phyloP scores from a whole-genome alignment of 1,140 invertebrate genomes.

The Yoshiicerus persimilis region DNA sequence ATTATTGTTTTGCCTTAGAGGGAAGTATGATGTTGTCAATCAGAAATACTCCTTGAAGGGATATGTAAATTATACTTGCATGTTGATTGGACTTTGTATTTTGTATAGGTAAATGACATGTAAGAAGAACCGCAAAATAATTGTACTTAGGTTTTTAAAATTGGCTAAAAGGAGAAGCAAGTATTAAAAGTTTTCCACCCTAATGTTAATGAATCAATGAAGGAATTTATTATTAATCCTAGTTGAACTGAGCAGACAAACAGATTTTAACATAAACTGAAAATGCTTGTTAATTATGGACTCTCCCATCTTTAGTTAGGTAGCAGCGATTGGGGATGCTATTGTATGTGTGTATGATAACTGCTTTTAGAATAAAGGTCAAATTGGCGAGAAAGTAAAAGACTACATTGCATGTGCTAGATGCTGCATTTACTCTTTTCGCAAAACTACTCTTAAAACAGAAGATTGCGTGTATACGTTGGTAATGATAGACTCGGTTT shows the following conservation, averaged over 20 bases:
- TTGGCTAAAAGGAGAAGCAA: not conserved
- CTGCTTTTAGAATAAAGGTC: not conserved
- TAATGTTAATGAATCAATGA: not conserved
- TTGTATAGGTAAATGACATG: not conserved
- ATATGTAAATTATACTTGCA: not conserved
- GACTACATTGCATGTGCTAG: not conserved
- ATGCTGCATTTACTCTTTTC: not conserved
- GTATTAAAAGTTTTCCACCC: not conserved
- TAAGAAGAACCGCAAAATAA: not conserved
- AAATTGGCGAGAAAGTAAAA: constrained; percentile 10
- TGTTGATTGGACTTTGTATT: not conserved
- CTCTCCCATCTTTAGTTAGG: not conserved
- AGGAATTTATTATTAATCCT: no score
- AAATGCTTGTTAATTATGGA: not conserved
- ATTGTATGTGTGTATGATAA: not conserved
- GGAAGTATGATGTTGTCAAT: not conserved
- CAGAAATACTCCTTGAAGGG: not conserved
- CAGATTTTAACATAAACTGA: not conserved
- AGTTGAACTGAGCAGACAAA: not conserved
- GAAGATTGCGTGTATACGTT: not conserved
- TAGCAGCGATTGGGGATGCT: not conserved
- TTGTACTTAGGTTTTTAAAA: no score
- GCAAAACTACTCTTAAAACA: not conserved
- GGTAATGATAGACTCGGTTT: not conserved
- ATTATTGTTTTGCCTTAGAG: not conserved